Conservation (phyloP, 92 coral and sea anemone species). For the Scolanthus callimorphus region DNA sequence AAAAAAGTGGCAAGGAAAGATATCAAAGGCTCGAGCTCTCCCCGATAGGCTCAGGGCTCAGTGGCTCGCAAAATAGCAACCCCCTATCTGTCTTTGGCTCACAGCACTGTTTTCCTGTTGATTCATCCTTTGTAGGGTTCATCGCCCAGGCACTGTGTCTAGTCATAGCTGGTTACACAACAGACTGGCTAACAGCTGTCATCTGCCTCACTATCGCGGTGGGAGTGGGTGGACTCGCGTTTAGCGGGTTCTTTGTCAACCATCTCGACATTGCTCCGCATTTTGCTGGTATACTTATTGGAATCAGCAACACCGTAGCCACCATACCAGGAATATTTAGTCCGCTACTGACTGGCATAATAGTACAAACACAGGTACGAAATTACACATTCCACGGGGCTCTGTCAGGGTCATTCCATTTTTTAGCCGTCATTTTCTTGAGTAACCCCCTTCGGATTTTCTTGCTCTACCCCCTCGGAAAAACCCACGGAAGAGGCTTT, state of each 20-base stretch:
- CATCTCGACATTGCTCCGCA: constrained; percentile 93
- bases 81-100: no score
- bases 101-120: no score
- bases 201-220: constrained; percentile 79
- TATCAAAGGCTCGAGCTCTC: no score
- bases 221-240: constrained; percentile 91
- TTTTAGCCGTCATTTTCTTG: no score
- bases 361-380: constrained; percentile 79
- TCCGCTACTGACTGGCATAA: constrained; percentile 84
- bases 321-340: constrained; percentile 92
- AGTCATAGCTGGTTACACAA: constrained; percentile 77
- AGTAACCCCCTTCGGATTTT: no score
- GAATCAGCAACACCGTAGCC: constrained; percentile 82
- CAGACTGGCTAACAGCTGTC: constrained; percentile 66
- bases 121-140: constrained; percentile 64
- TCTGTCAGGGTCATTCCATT: no score
- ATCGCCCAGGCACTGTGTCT: constrained; percentile 69
- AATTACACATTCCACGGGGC: no score
- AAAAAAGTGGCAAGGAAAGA: no score
- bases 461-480: no score
- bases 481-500: no score
- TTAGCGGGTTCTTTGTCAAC: constrained; percentile 95
- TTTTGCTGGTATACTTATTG: constrained; percentile 85
- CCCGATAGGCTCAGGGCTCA: no score
- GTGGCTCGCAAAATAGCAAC: no score